Conservation (phyloP, 2,113 vertebrate genomes). For the Epinephelus moara region DNA sequence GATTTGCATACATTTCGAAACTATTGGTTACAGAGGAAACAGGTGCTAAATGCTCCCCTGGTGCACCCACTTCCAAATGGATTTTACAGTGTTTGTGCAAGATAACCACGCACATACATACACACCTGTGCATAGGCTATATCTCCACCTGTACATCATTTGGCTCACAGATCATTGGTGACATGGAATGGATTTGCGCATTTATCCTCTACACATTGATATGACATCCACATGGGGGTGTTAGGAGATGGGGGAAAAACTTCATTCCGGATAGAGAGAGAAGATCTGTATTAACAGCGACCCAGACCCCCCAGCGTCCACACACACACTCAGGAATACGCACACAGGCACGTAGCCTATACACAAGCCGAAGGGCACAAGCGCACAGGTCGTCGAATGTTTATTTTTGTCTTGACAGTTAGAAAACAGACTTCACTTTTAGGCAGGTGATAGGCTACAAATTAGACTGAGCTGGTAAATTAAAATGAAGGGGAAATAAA, state of each 20-base stretch:
- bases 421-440: conserved; percentile 13
- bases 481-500: neutral
- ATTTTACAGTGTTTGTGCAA: neutral
- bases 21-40: neutral
- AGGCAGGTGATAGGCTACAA: neutral
- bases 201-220: neutral
- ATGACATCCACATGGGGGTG: neutral
- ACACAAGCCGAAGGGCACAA: neutral
- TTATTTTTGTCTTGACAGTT: neutral
- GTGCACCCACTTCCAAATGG: neutral
- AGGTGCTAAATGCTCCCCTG: neutral
- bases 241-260: neutral
- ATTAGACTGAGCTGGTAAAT: neutral
- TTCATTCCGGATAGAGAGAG: neutral
- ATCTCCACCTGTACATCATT: neutral
- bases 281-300: conserved; percentile 8
- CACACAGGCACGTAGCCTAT: neutral
- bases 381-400: neutral
- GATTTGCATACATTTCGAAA: neutral
- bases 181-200: neutral
- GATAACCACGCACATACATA: neutral
- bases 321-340: neutral
- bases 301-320: conserved; percentile 4
- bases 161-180: neutral
- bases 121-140: no score